phyloP scores from a whole-genome alignment of 2,888 invertebrate species.

The Esperia sulphurella region DNA sequence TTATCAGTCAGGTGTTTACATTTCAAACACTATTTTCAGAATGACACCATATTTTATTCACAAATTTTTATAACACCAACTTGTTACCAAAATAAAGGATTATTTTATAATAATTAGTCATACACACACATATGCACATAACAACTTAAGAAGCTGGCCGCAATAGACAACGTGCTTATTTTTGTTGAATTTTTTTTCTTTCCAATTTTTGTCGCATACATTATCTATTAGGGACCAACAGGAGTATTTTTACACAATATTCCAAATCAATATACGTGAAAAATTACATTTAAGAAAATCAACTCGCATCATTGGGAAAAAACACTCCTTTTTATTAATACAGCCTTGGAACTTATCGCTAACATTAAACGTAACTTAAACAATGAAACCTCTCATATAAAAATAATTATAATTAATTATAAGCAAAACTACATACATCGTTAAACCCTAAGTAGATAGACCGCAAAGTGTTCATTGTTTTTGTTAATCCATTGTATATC shows the following conservation, averaged over 20 bases:
- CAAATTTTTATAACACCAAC: conserved; percentile 76
- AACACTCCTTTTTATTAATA: conserved; percentile 70
- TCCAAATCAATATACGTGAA: conserved; percentile 30
- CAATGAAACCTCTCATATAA: conserved; percentile 71
- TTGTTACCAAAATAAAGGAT: conserved; percentile 77
- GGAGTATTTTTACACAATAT: conserved; percentile 62
- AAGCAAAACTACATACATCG: conserved; percentile 53
- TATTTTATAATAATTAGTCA: conserved; percentile 73
- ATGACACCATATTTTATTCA: conserved; percentile 78
- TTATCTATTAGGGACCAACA: conserved; percentile 51
- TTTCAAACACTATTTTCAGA: conserved; percentile 31
- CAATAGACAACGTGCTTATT: conserved; percentile 42
- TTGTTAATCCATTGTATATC: conserved; percentile 24
- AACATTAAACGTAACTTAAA: conserved; percentile 73
- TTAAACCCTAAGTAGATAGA: conserved; percentile 71
- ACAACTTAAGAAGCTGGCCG: conserved; percentile 59
- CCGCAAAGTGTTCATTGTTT: conserved; percentile 59
- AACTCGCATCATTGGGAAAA: conserved; percentile 46
- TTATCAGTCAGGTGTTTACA: background rate
- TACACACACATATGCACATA: conserved; percentile 69
- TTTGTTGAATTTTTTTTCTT: conserved; percentile 29
- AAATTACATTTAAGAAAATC: conserved; percentile 40
- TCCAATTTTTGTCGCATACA: conserved; percentile 31
- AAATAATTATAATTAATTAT: conserved; percentile 57
- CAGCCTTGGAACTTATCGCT: conserved; percentile 76